Evolutionary conservation across 2,797 vertebrate genomes (phyloP), one percentile per base, ranked within the genome.

Genomic region (Thripadectes ignobilis): DNA sequence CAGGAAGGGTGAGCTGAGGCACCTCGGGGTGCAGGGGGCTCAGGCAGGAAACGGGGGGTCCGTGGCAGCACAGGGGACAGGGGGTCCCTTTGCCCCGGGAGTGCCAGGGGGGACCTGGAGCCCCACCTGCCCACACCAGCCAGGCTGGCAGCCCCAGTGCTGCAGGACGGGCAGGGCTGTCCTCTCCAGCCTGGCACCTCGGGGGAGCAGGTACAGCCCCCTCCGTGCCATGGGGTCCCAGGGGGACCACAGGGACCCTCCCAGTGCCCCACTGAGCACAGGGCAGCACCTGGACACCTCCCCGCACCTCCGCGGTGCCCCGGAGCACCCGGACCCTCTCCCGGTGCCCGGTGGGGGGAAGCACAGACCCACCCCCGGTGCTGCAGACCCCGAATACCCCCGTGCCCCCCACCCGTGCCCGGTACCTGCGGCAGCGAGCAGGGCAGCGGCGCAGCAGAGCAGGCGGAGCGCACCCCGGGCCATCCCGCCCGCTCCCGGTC

Each of bases 231-330:
- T 2, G 7, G 22, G 29, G 9, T 19, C n/a, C 38, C 1, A 1
- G 8, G 29, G 38, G 19, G 39, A 16, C 39, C 27, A 15, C 29
- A 41, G 29, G 26, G 41, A 68, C n/a, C 13, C 21, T 41, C 48
- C 22, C 27, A 2, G 5, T 7, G 7, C 26, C 45, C 27, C 43
- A 5, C 26, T 0, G 32, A 29, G 38, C 5, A 1, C 0, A 8
- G 13, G 9, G 34, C 39, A n/a, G 15, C 65, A 27, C 38, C 3
- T 0, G 7, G 21, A 12, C 30, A 7, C 23, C 43, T 27, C 26
- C 22, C 19, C 24, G 6, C 20, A 72, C 11, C 4, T 12, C 27
- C 52, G n/a, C 38, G 14, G 49, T 41, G 9, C 4, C 26, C 78
- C 17, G 19, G 20, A 43, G 43, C 43, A 43, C 19, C 43, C 30